phyloP scores from a whole-genome alignment of 2,797 vertebrate genomes.

The Lacerta viridis region DNA sequence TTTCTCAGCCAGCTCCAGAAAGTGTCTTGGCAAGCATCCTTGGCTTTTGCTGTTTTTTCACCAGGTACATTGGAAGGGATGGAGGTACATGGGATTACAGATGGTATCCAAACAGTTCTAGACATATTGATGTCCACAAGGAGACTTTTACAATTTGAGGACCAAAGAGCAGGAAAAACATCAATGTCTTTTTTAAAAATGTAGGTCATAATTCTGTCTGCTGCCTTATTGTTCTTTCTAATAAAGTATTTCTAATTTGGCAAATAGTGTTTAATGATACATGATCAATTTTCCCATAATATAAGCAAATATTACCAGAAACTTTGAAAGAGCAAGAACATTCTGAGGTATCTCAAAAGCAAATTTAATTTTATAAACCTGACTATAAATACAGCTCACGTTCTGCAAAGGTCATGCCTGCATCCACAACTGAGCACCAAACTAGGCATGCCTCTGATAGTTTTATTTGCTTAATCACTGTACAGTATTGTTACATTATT shows the following conservation, averaged over 20 bases:
- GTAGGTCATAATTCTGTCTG: background rate
- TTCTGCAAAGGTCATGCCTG: background rate
- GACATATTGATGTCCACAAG: slow-evolving; percentile 1
- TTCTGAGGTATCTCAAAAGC: background rate
- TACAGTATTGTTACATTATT: background rate
- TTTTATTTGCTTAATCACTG: background rate
- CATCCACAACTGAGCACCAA: background rate
- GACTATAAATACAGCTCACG: background rate
- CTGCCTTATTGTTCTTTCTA: background rate
- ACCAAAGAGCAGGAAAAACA: background rate
- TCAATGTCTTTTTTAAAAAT: background rate
- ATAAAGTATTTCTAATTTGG: background rate
- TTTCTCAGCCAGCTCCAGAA: background rate
- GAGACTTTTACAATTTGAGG: background rate
- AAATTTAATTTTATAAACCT: background rate
- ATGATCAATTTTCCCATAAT: background rate
- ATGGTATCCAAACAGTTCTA: background rate
- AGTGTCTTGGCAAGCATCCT: background rate
- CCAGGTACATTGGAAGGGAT: background rate
- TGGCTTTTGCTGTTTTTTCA: background rate
- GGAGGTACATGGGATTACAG: background rate
- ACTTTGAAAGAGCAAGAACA: background rate
- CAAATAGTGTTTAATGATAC: background rate
- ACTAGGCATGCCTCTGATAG: background rate
- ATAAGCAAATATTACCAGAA: background rate